Evolutionary conservation across 2,113 vertebrate genomes (phyloP).

Genomic region (Ranitomeya variabilis): DNA sequence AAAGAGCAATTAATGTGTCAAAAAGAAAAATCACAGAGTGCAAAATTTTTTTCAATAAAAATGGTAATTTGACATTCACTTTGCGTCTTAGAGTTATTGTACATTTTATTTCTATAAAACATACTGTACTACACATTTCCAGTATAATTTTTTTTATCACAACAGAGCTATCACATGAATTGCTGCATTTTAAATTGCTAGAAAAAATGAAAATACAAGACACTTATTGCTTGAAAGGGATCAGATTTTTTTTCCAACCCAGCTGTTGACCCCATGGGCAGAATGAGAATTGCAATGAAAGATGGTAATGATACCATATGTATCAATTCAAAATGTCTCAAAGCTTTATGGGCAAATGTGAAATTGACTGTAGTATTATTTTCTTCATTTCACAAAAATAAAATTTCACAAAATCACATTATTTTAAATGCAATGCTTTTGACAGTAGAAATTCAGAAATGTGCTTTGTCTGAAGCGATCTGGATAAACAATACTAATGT

Average conservation of each 20-base stretch:
- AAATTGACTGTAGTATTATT: not conserved
- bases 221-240: conserved; percentile 7
- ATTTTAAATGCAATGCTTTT: not conserved
- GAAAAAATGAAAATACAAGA: conserved; percentile 3
- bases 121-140: conserved; percentile 37
- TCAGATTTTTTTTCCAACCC: not conserved
- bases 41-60: conserved; percentile 66
- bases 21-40: conserved; percentile 71
- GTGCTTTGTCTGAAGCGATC: not conserved
- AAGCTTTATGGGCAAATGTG: not conserved
- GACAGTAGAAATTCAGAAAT: not conserved
- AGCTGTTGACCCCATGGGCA: not conserved
- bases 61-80: conserved; percentile 67
- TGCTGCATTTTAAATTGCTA: conserved; percentile 15
- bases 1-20: conserved; percentile 80
- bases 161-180: conserved; percentile 37
- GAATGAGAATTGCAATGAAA: not conserved
- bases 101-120: conserved; percentile 46
- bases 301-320: not conserved
- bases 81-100: conserved; percentile 67
- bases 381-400: not conserved
- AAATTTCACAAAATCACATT: not conserved
- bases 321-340: not conserved
- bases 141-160: conserved; percentile 29
- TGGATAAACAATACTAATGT: no score